Base-by-base conservation (phyloP, 2,888 invertebrate species). In the Odontomyia ornata region DNA sequence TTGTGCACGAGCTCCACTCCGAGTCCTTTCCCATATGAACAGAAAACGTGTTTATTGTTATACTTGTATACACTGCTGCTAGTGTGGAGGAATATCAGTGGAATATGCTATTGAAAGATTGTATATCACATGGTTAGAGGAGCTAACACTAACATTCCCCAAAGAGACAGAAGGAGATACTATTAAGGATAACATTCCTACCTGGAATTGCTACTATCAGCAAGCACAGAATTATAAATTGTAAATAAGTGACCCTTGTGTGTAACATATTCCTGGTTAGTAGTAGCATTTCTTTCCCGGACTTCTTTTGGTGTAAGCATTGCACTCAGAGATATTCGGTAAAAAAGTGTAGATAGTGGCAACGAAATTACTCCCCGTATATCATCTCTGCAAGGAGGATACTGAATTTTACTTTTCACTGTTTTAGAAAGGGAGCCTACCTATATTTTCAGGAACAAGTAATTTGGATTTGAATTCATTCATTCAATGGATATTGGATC, bases 241-340 rank as follows among this genome's bases (percentile, higher is more conserved):
- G 80, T 80, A 80, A 79, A 80, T 80, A 80, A 76, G 80, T 69
- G 78, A 79, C 78, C 80, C 79, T 79, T 78, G 79, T 78, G 79
- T 77, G 77, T 79, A 77, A 80, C 80, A 80, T 80, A 78, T 80
- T 80, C 73, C 18, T 60, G 43, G 27, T 56, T 30, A 72, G 21
- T 18, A 25, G 47, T 46, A 69, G 47, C 69, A 69, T 69, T 65
- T 65, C 65, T 65, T 65, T 65, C 43, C 5, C 25, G 7, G 11
- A 1, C 1, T 18, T 25, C 21, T 11, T 18, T 43, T 43, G 36
- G 2, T 30, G 67, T 7, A 23, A 13, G 13, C 69, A 13, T 25
- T n/a, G n/a, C n/a, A n/a, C n/a, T n/a, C n/a, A n/a, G n/a, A n/a
- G 7, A 21, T 25, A 69, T 47, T 69, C 21, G 69, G 69, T 46